phyloP scores from a whole-genome alignment of 2,113 vertebrate species.

The Melanocharis versteri region DNA sequence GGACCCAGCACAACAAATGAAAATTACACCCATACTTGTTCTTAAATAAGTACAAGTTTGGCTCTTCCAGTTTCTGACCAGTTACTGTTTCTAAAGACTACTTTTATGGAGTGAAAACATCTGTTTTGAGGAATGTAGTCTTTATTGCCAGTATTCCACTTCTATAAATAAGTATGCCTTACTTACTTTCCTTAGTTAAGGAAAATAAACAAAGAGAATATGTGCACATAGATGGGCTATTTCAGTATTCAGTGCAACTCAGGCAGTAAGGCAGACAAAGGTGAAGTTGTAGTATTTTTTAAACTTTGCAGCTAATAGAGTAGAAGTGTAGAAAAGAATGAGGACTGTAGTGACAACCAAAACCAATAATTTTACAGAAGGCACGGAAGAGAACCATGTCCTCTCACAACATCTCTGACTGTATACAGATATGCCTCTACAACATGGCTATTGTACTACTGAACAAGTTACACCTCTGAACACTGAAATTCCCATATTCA shows the following conservation, averaged over 20 bases:
- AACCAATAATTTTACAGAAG: background rate
- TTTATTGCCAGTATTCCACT: background rate
- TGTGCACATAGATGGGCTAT: background rate
- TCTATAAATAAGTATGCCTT: background rate
- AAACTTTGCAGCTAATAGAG: background rate
- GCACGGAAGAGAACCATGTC: background rate
- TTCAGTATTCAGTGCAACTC: background rate
- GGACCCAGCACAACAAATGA: background rate
- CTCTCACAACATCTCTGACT: background rate
- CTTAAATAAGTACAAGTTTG: background rate
- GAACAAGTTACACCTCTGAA: background rate
- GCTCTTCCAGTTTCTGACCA: background rate
- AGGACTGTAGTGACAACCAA: background rate
- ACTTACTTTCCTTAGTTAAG: background rate
- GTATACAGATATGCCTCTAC: accelerated
- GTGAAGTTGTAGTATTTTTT: background rate
- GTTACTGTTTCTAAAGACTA: background rate
- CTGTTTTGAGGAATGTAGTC: background rate
- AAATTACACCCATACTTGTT: background rate
- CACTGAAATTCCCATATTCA: background rate
- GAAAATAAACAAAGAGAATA: background rate
- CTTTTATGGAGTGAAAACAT: background rate
- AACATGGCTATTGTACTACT: background rate
- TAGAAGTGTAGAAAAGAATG: background rate
- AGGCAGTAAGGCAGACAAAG: background rate